A percentile compares a stretch with the other conserved stretches of the same genome.
These are phyloP conservation scores for Drosophila multiciliata DNA, from an alignment of 2,888 invertebrate species.

Conservation along the genomic window DNA sequence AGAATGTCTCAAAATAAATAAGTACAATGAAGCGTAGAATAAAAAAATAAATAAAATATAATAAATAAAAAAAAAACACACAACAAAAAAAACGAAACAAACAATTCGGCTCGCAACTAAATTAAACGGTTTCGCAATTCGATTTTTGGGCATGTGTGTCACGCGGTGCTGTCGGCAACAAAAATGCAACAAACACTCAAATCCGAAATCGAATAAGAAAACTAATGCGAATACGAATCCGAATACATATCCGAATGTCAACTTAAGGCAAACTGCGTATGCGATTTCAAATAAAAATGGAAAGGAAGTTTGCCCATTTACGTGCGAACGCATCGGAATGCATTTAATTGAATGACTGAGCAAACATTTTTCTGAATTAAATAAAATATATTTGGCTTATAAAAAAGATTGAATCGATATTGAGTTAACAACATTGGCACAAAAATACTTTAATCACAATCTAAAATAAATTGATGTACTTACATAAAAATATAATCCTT, in stretches of 20 bases:
- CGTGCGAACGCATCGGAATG: conserved; percentile 70
- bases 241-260: conserved; percentile 22
- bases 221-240: conserved; percentile 3
- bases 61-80: conserved; percentile 16
- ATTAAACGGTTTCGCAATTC: conserved; percentile 73
- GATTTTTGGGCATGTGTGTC: conserved; percentile 73
- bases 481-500: background rate
- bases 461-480: background rate
- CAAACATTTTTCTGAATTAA: conserved; percentile 13
- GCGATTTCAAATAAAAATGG: conserved; percentile 39
- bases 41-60: conserved; percentile 15
- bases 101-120: conserved; percentile 55
- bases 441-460: background rate
- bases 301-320: conserved; percentile 55
- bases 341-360: conserved; percentile 64
- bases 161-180: conserved; percentile 42
- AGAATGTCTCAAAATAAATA: conserved; percentile 68
- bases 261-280: conserved; percentile 35
- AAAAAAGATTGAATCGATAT: background rate
- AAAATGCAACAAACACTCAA: conserved; percentile 35
- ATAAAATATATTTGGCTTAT: conserved; percentile 1
- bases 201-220: conserved; percentile 13
- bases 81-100: background rate
- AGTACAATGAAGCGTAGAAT: conserved; percentile 26
- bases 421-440: background rate